These are phyloP conservation scores for Cinclus mexicanus DNA, from an alignment of 2,113 vertebrate genomes.

Conservation along the genomic window DNA sequence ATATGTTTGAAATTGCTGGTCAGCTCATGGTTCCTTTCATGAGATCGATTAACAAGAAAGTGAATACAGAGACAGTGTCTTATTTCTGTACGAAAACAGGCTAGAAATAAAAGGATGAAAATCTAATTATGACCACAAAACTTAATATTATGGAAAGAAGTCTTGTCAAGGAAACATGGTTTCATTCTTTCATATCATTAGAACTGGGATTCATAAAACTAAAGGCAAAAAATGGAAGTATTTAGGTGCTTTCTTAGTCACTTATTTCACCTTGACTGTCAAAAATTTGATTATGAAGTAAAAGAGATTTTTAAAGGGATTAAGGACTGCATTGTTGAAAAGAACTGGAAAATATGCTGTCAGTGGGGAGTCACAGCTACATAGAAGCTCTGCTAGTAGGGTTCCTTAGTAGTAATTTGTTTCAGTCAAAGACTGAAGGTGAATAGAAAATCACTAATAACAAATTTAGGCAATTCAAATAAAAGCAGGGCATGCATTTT, in stretches of 20 bases:
- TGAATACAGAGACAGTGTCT: not conserved
- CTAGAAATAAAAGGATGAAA: not conserved
- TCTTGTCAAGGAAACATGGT: not conserved
- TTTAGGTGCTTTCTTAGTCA: not conserved
- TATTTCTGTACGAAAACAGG: not conserved
- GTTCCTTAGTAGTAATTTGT: not conserved
- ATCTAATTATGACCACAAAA: not conserved
- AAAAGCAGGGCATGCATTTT: not conserved
- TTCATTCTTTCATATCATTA: not conserved
- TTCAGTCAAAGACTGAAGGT: not conserved
- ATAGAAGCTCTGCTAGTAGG: not conserved
- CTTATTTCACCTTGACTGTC: not conserved
- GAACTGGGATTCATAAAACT: not conserved
- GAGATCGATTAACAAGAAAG: not conserved
- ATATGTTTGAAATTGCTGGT: not conserved
- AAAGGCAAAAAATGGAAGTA: not conserved
- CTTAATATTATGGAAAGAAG: not conserved
- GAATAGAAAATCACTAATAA: conserved; percentile 5
- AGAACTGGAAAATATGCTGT: not conserved
- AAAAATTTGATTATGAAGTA: not conserved
- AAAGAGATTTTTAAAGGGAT: not conserved
- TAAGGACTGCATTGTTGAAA: not conserved
- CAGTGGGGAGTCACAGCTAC: not conserved
- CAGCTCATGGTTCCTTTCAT: not conserved
- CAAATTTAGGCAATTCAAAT: not conserved